Evolutionary conservation across 2,797 vertebrate genomes (phyloP).

Genomic region (Fundulus diaphanus): DNA sequence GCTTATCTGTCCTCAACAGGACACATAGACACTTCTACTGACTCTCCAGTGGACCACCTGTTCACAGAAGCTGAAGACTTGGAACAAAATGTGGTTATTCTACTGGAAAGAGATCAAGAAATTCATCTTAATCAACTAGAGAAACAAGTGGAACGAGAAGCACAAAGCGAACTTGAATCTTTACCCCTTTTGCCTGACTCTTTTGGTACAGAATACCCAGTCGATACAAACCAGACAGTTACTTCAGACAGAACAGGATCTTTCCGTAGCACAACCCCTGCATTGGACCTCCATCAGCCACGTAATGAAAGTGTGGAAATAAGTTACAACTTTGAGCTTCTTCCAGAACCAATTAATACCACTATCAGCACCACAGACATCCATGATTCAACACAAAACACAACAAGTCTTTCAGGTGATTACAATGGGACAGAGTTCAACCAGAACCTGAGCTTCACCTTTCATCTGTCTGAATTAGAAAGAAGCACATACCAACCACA

Average conservation of each 20-base stretch:
- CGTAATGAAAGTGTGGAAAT: conserved; percentile 49
- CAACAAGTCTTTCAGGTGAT: conserved; percentile 19
- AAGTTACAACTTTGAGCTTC: conserved; percentile 31
- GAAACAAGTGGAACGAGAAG: conserved; percentile 86
- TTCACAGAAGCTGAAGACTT: conserved; percentile 76
- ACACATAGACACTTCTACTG: conserved; percentile 64
- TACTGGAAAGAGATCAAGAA: conserved; percentile 85
- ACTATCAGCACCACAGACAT: conserved; percentile 34
- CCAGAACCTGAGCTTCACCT: conserved; percentile 38
- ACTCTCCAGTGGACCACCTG: conserved; percentile 65
- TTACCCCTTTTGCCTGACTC: conserved; percentile 70
- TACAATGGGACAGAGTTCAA: conserved; percentile 59
- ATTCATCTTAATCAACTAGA: conserved; percentile 78
- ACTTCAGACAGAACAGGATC: conserved; percentile 45
- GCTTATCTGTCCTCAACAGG: conserved; percentile 52
- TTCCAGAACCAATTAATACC: conserved; percentile 20
- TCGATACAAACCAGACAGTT: conserved; percentile 33
- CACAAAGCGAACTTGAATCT: conserved; percentile 87
- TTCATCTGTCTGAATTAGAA: conserved; percentile 30
- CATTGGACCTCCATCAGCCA: conserved; percentile 24
- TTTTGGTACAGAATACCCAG: conserved; percentile 41
- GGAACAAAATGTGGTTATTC: conserved; percentile 83
- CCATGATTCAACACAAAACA: conserved; percentile 29
- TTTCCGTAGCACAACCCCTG: conserved; percentile 23
- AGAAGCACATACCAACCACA: conserved; percentile 41